Conservation (phyloP, 1,140 invertebrate genomes). For the Ceratoteleas bidentatus region DNA sequence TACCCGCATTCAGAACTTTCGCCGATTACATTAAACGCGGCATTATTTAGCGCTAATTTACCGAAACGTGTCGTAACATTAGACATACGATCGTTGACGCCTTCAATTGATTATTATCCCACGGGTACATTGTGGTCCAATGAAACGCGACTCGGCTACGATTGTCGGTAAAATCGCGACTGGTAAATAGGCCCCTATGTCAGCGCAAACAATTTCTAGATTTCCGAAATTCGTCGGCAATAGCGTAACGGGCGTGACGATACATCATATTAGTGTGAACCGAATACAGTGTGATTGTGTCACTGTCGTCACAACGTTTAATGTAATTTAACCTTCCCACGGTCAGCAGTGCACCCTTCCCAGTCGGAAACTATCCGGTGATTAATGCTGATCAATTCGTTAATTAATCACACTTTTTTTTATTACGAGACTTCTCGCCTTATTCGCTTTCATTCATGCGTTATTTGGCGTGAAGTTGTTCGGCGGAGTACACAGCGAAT, state of each 20-base stretch:
- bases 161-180: slow-evolving; percentile 61
- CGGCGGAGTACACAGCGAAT: too few species aligned
- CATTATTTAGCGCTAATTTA: slow-evolving; percentile 76
- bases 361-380: slow-evolving; percentile 10
- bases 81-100: slow-evolving; percentile 68
- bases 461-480: too few species aligned
- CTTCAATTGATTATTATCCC: slow-evolving; percentile 64
- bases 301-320: slow-evolving; percentile 35
- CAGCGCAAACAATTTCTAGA: slow-evolving; percentile 49
- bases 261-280: background rate
- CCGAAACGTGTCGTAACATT: slow-evolving; percentile 67
- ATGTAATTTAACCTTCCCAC: slow-evolving; percentile 57
- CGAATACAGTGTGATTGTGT: slow-evolving; percentile 21
- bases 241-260: slow-evolving; percentile 3
- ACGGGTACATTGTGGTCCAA: slow-evolving; percentile 78
- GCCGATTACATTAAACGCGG: slow-evolving; percentile 31
- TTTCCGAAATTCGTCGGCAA: slow-evolving; percentile 43
- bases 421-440: background rate
- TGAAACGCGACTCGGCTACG: slow-evolving; percentile 28
- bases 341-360: slow-evolving; percentile 19
- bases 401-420: slow-evolving; percentile 32
- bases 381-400: slow-evolving; percentile 37
- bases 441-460: too few species aligned
- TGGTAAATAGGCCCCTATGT: slow-evolving; percentile 77
- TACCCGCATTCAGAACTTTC: slow-evolving; percentile 75